A percentile compares a stretch with the other conserved stretches of the same genome.
These are phyloP conservation scores for Macrophya alboannulata DNA, from an alignment of 2,888 invertebrate species.

Conservation along the genomic window DNA sequence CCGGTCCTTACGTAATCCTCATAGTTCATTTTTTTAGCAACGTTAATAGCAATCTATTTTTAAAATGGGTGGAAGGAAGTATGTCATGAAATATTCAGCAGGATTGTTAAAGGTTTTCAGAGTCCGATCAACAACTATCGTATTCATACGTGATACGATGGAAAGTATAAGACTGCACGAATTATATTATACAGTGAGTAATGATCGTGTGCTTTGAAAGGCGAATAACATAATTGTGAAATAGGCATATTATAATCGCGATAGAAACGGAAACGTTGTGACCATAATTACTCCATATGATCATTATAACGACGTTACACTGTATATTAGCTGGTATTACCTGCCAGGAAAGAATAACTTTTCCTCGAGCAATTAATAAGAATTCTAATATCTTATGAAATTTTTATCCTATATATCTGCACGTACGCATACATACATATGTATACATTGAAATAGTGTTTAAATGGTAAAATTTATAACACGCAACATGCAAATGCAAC, in stretches of 20 bases:
- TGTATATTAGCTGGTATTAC: background rate
- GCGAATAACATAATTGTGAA: background rate
- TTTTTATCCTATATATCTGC: background rate
- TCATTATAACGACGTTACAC: background rate
- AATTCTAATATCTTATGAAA: background rate
- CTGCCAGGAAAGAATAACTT: background rate
- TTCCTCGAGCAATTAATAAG: background rate
- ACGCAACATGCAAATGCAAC: background rate
- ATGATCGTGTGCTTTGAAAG: background rate
- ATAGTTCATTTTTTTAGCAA: background rate
- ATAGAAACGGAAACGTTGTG: background rate
- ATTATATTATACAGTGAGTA: background rate
- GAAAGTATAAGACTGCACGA: background rate
- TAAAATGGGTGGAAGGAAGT: background rate
- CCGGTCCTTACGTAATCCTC: background rate
- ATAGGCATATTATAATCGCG: background rate
- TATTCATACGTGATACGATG: background rate
- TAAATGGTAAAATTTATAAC: background rate
- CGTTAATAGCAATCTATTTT: background rate
- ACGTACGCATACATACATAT: background rate
- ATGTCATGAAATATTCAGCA: background rate
- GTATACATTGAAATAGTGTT: background rate
- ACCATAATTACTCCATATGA: background rate
- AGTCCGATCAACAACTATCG: background rate
- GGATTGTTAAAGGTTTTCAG: background rate